Base-by-base conservation (phyloP, 37 sponge, comb jelly and placozoan species). In the Petrosia ficiformis region DNA sequence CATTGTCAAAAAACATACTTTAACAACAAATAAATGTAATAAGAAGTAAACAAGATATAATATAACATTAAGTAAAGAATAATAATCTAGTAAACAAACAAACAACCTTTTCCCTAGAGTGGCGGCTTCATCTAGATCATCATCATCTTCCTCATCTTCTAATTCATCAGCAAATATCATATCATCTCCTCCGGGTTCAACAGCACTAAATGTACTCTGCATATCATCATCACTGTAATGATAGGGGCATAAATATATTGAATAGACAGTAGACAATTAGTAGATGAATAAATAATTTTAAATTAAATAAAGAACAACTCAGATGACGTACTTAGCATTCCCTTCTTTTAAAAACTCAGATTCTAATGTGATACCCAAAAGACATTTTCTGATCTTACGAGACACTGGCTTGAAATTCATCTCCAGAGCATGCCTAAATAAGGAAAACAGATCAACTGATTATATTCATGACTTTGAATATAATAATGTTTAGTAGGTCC, bases 151-250 rank as follows among this genome's bases (percentile, higher is more conserved):
- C n/a, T 89, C 89, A 28, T 67, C 74, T 24, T 84, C n/a, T n/a
- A n/a, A n/a, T n/a, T n/a, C 85, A 1, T 84, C 74, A 25, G 67
- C 78, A 48, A 29, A 35, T 26, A 67, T 42, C 6, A 64, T 0
- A 35, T 52, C 42, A 48, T 85, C 91, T 40, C 56, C 41, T 0
- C 79, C 87, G 1, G 84, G 31, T 42, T 76, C 80, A 77, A 87
- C 43, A 6, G 77, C 74, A 48, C 93, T 92, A 65, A 83, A 87
- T 21, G 93, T 92, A 36, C 93, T 92, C 82, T 84, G 88, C 93
- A 92, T 92, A 81, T 92, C 93, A 2, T 80, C 88, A 77, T 92
- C 93, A 40, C 92, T 92, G 67, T 26, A n/a, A n/a, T n/a, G n/a
- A n/a, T n/a, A n/a, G n/a, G n/a, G n/a, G n/a, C n/a, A n/a, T n/a